Evolutionary conservation across 2,888 invertebrate species (phyloP).

Genomic region (Galeopsomyia nigrocyanea): DNA sequence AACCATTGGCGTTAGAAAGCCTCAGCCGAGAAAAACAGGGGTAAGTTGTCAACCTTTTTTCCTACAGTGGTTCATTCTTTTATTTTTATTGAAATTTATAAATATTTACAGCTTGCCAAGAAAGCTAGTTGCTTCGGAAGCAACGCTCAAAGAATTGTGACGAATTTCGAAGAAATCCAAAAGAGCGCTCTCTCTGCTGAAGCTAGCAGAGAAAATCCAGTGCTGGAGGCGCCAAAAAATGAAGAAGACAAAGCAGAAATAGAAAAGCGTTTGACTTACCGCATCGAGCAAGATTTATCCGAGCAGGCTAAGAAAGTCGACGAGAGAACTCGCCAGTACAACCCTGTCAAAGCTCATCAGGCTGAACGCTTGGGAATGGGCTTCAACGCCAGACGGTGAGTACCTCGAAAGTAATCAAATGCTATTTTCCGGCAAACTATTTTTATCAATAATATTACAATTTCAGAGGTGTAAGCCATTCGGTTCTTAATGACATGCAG

Average conservation of each 20-base stretch:
- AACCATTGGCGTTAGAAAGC: conserved; percentile 80
- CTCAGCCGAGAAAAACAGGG: conserved; percentile 78
- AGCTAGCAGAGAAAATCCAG: conserved; percentile 70
- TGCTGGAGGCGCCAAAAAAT: conserved; percentile 67
- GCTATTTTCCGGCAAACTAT: conserved; percentile 54
- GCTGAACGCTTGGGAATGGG: conserved; percentile 96
- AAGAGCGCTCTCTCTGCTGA: conserved; percentile 81
- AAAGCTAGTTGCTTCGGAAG: conserved; percentile 86
- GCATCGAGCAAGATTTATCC: conserved; percentile 76
- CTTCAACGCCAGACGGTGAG: conserved; percentile 73
- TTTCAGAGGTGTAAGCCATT: conserved; percentile 82
- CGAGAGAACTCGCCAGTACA: conserved; percentile 78
- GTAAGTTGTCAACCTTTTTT: conserved; percentile 68
- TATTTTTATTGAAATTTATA: conserved; percentile 22
- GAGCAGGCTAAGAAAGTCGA: conserved; percentile 79
- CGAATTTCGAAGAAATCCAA: conserved; percentile 96
- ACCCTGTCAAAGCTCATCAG: conserved; percentile 89
- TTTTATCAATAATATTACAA: background rate
- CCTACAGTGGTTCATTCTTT: background rate
- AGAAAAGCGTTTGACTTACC: conserved; percentile 80
- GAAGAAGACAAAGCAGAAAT: conserved; percentile 76
- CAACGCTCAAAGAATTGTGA: conserved; percentile 94
- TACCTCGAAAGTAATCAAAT: conserved; percentile 7
- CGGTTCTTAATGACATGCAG: conserved; percentile 91
- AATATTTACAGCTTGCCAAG: conserved; percentile 80